Percentiles rank a stretch among this genome's conserved stretches.
Evolutionary conservation across 37 sponge, comb jelly and placozoan genomes (phyloP).

Genomic region (Bolinopsis microptera): DNA sequence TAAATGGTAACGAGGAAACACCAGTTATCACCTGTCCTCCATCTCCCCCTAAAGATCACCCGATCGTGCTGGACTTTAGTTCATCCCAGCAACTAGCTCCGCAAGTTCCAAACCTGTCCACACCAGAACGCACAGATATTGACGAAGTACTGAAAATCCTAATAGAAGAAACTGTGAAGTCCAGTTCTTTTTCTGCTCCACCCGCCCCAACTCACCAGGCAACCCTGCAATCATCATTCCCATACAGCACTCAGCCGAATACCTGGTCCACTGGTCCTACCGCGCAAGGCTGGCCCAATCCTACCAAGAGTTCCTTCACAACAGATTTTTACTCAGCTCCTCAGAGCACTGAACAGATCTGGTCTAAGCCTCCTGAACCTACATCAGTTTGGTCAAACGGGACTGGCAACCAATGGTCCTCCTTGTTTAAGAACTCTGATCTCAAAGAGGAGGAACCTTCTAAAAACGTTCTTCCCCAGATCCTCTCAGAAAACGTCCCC

Average conservation of each 20-base stretch:
- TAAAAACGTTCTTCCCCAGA: not conserved
- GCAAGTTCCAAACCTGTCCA: not conserved
- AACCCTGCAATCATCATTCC: not conserved
- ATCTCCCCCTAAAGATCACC: not conserved
- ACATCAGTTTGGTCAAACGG: slow-evolving; percentile 60
- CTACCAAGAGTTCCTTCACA: not conserved
- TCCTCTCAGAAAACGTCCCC: slow-evolving; percentile 45
- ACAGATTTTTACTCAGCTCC: slow-evolving; percentile 9
- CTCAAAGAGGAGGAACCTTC: not conserved
- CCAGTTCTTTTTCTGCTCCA: not conserved
- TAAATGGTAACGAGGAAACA: not conserved
- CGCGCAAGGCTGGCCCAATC: not conserved
- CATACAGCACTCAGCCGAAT: not conserved
- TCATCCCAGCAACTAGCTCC: not conserved
- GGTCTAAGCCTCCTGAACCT: slow-evolving; percentile 25
- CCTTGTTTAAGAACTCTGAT: slow-evolving; percentile 1
- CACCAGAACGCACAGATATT: slow-evolving; percentile 31
- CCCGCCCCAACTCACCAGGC: not conserved
- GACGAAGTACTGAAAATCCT: slow-evolving; percentile 25
- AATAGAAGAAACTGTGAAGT: slow-evolving; percentile 61
- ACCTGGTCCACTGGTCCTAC: not conserved
- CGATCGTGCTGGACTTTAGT: not conserved
- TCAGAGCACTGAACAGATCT: not conserved
- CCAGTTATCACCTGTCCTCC: not conserved
- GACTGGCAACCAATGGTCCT: slow-evolving; percentile 37